Conservation (phyloP, 2,797 vertebrate species). For the Bradypodion pumilum region DNA sequence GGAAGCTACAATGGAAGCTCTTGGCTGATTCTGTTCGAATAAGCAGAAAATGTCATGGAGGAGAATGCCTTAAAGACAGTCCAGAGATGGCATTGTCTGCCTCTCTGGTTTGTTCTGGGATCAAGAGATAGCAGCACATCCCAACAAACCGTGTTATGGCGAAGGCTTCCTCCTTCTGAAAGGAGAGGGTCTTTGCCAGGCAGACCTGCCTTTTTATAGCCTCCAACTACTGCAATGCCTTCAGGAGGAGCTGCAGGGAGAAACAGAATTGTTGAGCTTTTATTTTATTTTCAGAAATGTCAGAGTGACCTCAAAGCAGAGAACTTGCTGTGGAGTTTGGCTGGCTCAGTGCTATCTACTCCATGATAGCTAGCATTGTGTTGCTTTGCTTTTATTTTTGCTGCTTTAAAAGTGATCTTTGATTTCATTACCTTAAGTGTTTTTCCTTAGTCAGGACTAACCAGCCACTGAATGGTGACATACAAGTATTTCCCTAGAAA, state of each 20-base stretch:
- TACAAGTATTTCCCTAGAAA: not conserved
- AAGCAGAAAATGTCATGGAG: too few species aligned
- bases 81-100: too few species aligned
- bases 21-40: too few species aligned
- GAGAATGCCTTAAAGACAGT: too few species aligned
- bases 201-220: not conserved
- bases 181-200: not conserved
- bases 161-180: not conserved
- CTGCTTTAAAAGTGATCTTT: not conserved
- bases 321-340: not conserved
- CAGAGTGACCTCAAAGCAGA: not conserved
- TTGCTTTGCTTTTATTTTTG: not conserved
- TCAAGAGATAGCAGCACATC: not conserved
- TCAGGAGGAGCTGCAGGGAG: not conserved
- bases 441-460: not conserved
- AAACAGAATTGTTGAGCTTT: not conserved
- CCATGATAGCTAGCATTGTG: not conserved
- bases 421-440: not conserved
- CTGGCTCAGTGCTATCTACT: not conserved
- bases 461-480: not conserved
- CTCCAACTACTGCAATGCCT: not conserved
- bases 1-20: too few species aligned
- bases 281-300: not conserved
- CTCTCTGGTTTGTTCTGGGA: too few species aligned
- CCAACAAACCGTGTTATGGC: not conserved